Evolutionary conservation across 1,140 invertebrate species (phyloP), one percentile per base, ranked within the genome.

Genomic region (Micrasema minimum): DNA sequence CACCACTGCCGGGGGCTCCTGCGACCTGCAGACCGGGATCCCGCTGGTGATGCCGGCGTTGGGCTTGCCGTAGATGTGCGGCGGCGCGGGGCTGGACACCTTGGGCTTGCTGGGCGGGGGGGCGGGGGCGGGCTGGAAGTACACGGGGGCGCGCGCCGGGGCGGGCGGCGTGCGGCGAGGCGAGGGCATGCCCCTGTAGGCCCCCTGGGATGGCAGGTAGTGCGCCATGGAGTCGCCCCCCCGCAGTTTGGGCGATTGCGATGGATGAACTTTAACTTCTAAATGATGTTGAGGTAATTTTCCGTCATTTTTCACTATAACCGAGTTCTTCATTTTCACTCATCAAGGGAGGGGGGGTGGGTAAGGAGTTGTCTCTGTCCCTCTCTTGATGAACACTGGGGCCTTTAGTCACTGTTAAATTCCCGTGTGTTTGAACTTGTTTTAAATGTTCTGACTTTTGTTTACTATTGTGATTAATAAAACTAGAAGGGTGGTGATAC

Each of bases 81-180:
- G 89, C n/a, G 91, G 90, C 55, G 91, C 90, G 3, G 92, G 92
- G 78, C 90, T 92, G 73, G 88, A 91, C 10, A 93, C 91, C 83
- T 92, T 92, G 1, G 90, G 88, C 77, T 92, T 92, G 0, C 86
- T 87, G 0, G 87, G 85, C 10, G 84, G 83, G 26, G 82, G 74
- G 0, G 67, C 45, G 11, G 48, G 35, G 68, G 66, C 77, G 80
- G 74, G 41, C 71, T 77, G 53, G 67, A 75, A 72, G 69, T 75
- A 61, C 62, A 72, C 37, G n/a, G 48, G 22, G 57, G 50, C 6
- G 45, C 35, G 37, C 1, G 35, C 4, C 6, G 22, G 12, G 16
- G 35, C 9, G 20, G 67, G 26, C 11, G 55, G n/a, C 37, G 68
- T 23, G 43, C 4, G 22, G 57, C 31, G 16, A 4, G 70, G 69